Evolutionary conservation across 2,888 invertebrate genomes (phyloP), one percentile per base, ranked within the genome.

Genomic region (Abscondita cerata): DNA sequence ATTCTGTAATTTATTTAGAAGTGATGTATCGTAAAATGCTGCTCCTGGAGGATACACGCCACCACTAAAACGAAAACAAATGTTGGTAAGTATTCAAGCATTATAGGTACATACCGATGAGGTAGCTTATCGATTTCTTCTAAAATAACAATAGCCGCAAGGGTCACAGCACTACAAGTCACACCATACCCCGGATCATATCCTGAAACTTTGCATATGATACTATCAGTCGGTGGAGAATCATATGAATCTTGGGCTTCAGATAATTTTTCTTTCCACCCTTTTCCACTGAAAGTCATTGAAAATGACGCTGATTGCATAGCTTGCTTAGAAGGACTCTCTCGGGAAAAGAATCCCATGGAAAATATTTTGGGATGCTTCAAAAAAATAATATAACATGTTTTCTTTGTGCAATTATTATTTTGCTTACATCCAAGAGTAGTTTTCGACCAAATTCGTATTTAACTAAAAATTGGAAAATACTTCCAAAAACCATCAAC

Each of bases 41-140:
- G 88, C 89, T 1, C 90, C 96, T 0, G 97, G 93, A 0, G 96
- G 85, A 59, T 90, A 83, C 1, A 97, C 96, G 9, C 97, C 97
- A 33, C 95, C 95, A 8, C 92, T 93, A 80, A 59, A 84, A 20
- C 12, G 15, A 47, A 36, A 46, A 9, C 41, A 25, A 16, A 34
- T 20, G 1, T 15, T 31, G 2, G 41, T 11, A 33, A 33, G 34
- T 36, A 19, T 16, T 36, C 19, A 59, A 41, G 12, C 15, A 13
- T 12, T 25, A 25, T 25, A 25, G 25, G 25, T 25, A 80, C 85
- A 83, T 76, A 92, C 92, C 78, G 81, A 48, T 82, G 78, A 0
- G 96, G 95, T 84, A 97, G 85, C 73, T 89, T 89, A 55, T 89
- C 85, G 33, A 81, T 81, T 76, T 97, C 94, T 15, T 85, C 85